These are phyloP conservation scores for Amphiprion ocellaris DNA, from an alignment of 2,113 vertebrate species.

Conservation along the genomic window DNA sequence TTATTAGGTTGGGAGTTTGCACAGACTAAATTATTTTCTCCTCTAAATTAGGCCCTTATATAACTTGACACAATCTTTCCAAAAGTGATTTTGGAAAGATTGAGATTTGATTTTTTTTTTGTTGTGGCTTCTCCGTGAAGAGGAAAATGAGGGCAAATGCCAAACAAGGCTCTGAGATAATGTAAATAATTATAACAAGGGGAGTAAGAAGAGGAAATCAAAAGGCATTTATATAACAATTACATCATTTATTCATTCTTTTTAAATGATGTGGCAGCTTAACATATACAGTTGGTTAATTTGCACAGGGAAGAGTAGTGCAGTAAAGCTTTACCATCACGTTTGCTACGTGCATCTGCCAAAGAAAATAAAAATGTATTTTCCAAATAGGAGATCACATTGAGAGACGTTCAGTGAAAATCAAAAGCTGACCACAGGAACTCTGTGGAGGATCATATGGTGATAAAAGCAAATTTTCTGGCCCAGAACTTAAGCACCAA, in stretches of 20 bases:
- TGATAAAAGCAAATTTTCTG: conserved; percentile 59
- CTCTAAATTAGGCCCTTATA: conserved; percentile 47
- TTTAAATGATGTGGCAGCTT: conserved; percentile 13
- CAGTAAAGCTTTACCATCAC: neutral
- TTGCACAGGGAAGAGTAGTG: neutral
- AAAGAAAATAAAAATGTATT: neutral
- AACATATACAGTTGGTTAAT: neutral
- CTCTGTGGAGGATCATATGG: conserved; percentile 24
- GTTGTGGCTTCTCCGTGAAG: conserved; percentile 33
- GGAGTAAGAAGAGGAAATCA: neutral
- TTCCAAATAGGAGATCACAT: conserved; percentile 21
- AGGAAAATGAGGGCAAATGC: conserved; percentile 11
- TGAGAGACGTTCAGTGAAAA: neutral
- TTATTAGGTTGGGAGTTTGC: neutral
- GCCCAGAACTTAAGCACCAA: conserved; percentile 26
- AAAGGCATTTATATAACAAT: neutral
- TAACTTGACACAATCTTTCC: conserved; percentile 23
- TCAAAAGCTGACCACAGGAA: conserved; percentile 24
- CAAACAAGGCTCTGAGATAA: conserved; percentile 3
- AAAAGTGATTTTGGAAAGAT: conserved; percentile 2
- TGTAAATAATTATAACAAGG: conserved; percentile 2
- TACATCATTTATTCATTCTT: neutral
- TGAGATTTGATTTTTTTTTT: conserved; percentile 2
- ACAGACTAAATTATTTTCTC: conserved; percentile 16
- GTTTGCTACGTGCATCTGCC: neutral